Evolutionary conservation across 1,140 invertebrate genomes (phyloP).

Genomic region (Drosophila tropicalis): DNA sequence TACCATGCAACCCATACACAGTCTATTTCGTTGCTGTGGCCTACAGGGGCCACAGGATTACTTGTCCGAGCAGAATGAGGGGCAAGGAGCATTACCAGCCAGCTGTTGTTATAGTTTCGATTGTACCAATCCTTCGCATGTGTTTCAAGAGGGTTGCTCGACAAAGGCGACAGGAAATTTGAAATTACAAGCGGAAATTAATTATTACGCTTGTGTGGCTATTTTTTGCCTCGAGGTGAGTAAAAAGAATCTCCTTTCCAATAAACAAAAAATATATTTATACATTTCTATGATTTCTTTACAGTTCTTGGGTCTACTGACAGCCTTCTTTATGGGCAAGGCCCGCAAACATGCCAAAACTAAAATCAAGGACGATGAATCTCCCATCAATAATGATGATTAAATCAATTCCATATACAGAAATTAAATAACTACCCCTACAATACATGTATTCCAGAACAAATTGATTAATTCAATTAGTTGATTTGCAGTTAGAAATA

Average conservation of each 20-base stretch:
- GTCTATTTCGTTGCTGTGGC: conserved; percentile 71
- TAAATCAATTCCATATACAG: conserved; percentile 15
- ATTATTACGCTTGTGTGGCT: conserved; percentile 59
- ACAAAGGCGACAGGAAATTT: conserved; percentile 48
- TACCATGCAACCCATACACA: conserved; percentile 69
- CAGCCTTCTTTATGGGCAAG: conserved; percentile 62
- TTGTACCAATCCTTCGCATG: conserved; percentile 55
- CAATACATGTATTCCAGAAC: conserved; percentile 13
- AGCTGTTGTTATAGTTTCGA: conserved; percentile 72
- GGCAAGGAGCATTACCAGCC: conserved; percentile 57
- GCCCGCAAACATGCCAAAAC: conserved; percentile 61
- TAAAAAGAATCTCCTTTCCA: not conserved
- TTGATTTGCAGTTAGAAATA: conserved; percentile 57
- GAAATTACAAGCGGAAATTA: conserved; percentile 55
- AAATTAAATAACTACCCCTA: conserved; percentile 15
- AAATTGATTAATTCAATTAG: conserved; percentile 49
- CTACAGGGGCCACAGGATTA: conserved; percentile 72
- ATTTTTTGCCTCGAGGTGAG: conserved; percentile 56
- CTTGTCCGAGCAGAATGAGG: conserved; percentile 34
- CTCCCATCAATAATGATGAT: conserved; percentile 61
- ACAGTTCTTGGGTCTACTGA: conserved; percentile 54
- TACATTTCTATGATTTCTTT: conserved; percentile 1
- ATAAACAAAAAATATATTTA: not conserved
- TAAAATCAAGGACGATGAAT: conserved; percentile 68
- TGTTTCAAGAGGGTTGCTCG: conserved; percentile 65